Base-by-base conservation (phyloP, 1,140 invertebrate genomes). In the Formica selysi region DNA sequence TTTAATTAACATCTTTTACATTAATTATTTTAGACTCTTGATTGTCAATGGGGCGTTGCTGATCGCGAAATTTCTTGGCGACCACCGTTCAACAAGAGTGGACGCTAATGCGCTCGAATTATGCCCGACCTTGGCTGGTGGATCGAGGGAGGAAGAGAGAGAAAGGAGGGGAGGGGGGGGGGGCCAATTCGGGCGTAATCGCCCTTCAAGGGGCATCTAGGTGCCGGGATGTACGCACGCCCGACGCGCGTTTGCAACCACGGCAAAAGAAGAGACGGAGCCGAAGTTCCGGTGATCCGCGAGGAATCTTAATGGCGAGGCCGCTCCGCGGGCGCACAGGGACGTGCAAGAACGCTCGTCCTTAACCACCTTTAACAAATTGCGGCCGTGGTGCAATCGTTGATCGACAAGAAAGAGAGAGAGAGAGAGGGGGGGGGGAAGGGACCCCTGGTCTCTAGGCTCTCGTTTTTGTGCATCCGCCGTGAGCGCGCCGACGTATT, bases 341-440 rank as follows among this genome's bases (percentile, higher is more conserved):
- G 74, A 88, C 86, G 90, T 85, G 89, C 84, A 90, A 90, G 89
- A 91, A 91, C 89, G 67, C 84, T 90, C 87, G 57, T 91, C 84
- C 90, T 91, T 91, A 91, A 91, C 89, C 86, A 88, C 89, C 90
- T 91, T 91, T 88, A 88, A 91, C 90, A 91, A 91, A 91, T 91
- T 91, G 89, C 90, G 57, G 51, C 84, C 54, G 76, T 44, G 57
- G 84, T 74, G 65, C 86, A 90, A 88, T 90, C 89, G 89, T 90
- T 87, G 88, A 90, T 80, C 88, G 73, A 85, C 80, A 79, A 71
- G 73, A 64, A 70, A 68, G 80, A 41, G 87, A 7, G 38, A 5
- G 22, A 1, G 22, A 1, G 51, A 19, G 29, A 6, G 64, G 26
- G 26, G 26, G 26, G 26, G 26, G 1, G 26, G 26, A 1, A 5